Conservation (phyloP, 2,888 invertebrate species). For the Myopa tessellatipennis region DNA sequence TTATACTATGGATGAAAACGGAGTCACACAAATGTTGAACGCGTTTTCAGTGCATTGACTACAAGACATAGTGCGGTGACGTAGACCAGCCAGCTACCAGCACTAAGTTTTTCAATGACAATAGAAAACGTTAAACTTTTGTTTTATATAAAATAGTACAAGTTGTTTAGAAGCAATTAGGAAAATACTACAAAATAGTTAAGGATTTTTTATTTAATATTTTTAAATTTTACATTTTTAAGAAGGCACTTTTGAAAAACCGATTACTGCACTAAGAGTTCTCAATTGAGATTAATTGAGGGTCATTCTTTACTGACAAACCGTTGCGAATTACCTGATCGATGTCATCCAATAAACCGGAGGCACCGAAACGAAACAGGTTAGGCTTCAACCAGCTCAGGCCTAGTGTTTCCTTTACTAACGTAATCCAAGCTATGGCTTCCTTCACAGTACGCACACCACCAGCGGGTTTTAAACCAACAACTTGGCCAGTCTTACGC, state of each 20-base stretch:
- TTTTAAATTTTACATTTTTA: too few species aligned
- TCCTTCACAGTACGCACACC: slow-evolving; percentile 89
- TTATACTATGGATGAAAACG: too few species aligned
- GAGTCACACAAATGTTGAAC: too few species aligned
- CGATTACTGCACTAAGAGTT: slow-evolving; percentile 25
- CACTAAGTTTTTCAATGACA: too few species aligned
- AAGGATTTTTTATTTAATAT: too few species aligned
- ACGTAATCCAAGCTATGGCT: slow-evolving; percentile 85
- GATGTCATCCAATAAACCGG: slow-evolving; percentile 86
- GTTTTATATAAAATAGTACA: too few species aligned
- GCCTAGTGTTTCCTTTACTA: slow-evolving; percentile 88
- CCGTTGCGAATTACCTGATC: slow-evolving; percentile 68
- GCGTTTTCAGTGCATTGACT: too few species aligned
- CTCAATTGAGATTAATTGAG: neutral
- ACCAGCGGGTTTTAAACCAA: slow-evolving; percentile 98
- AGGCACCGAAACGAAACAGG: slow-evolving; percentile 94
- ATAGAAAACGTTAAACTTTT: too few species aligned
- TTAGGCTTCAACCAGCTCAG: slow-evolving; percentile 83
- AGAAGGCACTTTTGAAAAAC: slow-evolving; percentile 19
- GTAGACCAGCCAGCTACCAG: too few species aligned
- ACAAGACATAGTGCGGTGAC: too few species aligned
- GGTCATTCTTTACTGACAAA: slow-evolving; percentile 3
- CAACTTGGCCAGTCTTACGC: slow-evolving; percentile 77
- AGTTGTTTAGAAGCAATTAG: too few species aligned
- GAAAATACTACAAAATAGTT: too few species aligned